Evolutionary conservation across 2,113 vertebrate species (phyloP), one percentile per base, ranked within the genome.

Genomic region (Calypte anna): DNA sequence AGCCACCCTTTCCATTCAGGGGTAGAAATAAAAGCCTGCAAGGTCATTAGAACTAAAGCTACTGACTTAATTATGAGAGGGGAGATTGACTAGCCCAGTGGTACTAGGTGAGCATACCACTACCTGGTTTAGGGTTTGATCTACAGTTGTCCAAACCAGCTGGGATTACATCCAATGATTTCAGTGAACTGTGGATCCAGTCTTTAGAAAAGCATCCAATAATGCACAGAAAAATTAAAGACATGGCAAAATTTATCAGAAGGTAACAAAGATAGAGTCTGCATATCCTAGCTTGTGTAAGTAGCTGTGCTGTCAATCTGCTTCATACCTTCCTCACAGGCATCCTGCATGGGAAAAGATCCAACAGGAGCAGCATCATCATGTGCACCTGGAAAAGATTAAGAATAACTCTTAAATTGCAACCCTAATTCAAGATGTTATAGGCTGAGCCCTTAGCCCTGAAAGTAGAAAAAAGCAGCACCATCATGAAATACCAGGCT

Each of bases 381-480:
- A 93, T 4, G 15, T 94, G 70, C 98, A 98, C 94, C 97, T 98
- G 93, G 98, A 98, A 97, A 98, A 97, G 86, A 96, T 98, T 46
- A 98, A 98, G 97, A 98, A 98, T 96, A 98, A 97, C 95, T 96
- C 98, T 6, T 98, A 98, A 96, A 95, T 95, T 94, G 97, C 91
- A 82, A 98, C 36, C 88, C 98, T 96, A 97, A 61, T 88, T 97
- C 79, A 98, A 97, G 95, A 91, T 97, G 90, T 97, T 98, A 90
- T 96, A 98, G 80, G 97, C 97, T 8, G 98, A 98, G 94, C 92
- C 97, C 91, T 92, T 97, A 93, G 97, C 94, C 33, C 77, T 98
- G 51, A 98, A 98, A 95, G 97, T 93, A 48, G 93, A 93, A 4
- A 31, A 0, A 98, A 78, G 98, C 76, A 88, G 91, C 50, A 96